Base-by-base conservation (phyloP, 1,140 invertebrate species). In the Odontomachus brunneus region DNA sequence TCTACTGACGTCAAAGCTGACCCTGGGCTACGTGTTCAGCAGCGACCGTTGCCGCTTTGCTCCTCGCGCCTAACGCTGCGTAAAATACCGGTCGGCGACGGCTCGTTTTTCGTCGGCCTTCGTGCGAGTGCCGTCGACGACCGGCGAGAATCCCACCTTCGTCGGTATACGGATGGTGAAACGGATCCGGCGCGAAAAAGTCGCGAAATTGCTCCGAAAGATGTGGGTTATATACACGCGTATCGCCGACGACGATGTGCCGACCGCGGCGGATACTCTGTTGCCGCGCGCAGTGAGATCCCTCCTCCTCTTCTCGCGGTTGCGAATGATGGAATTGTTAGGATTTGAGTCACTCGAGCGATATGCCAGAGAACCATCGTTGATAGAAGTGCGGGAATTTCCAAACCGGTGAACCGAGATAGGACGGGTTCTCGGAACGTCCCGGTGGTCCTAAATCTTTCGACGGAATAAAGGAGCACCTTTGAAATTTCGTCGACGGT, bases 1-100 rank as follows among this genome's bases (percentile, higher is more conserved):
- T 83, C 33, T 82, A 53, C 85, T 93, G 92, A 93, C 92, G 92
- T 93, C 92, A 93, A 92, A 91, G 88, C 89, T 93, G 92, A 92
- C 92, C 92, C 91, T 93, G 92, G 83, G 89, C 88, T 88, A 89
- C 88, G 88, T 90, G 84, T 89, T 88, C 86, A 9, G 72, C 62
- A 67, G 53, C 60, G 63, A 22, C 24, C 22, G 63, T 11, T 7
- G 38, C 38, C 38, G 38, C 38, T 44, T 44, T 44, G 38, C 62
- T 49, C 48, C 9, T 48, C 53, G 51, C 19, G 57, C 49, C 51
- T 53, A 78, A 59, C 76, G 60, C 59, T 55, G 63, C 81, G 82
- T 71, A 76, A 83, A 83, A 82, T 60, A 63, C 78, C 69, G 57
- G 55, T 74, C 57, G 63, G 19, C 9, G 38, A 7, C 48, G 12